Percentiles rank a stretch among this genome's conserved stretches.
phyloP scores from a whole-genome alignment of 37 sponge, comb jelly and placozoan species.

The Ephydatia muelleri region DNA sequence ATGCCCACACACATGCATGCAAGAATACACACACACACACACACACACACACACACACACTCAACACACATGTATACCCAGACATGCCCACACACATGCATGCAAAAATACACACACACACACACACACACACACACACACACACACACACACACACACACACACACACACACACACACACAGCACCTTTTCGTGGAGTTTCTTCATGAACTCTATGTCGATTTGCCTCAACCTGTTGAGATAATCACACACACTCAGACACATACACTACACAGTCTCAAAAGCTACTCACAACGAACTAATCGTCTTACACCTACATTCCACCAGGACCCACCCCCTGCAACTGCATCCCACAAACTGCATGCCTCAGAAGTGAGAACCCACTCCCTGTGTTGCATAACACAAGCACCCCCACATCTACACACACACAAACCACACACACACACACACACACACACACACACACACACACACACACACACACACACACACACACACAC shows the following conservation, averaged over 20 bases:
- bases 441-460: neutral
- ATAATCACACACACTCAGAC: neutral
- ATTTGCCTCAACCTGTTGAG: slow-evolving; percentile 83
- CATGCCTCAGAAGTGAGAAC: neutral
- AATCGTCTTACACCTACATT: neutral
- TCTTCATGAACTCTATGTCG: slow-evolving; percentile 97
- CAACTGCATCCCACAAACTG: neutral
- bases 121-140: neutral
- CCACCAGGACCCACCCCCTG: neutral
- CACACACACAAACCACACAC: neutral
- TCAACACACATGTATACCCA: no score
- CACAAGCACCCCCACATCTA: neutral
- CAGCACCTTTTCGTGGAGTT: slow-evolving; percentile 90
- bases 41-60: neutral
- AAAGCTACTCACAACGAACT: neutral
- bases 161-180: neutral
- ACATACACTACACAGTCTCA: neutral
- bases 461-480: slow-evolving; percentile 15
- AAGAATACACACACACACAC: slow-evolving; percentile 1
- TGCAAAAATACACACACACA: neutral
- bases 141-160: neutral
- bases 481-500: neutral
- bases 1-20: no score
- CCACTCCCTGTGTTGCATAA: neutral
- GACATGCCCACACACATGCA: no score